Conservation (phyloP, 2,888 invertebrate species). For the Strigamia crassipes region DNA sequence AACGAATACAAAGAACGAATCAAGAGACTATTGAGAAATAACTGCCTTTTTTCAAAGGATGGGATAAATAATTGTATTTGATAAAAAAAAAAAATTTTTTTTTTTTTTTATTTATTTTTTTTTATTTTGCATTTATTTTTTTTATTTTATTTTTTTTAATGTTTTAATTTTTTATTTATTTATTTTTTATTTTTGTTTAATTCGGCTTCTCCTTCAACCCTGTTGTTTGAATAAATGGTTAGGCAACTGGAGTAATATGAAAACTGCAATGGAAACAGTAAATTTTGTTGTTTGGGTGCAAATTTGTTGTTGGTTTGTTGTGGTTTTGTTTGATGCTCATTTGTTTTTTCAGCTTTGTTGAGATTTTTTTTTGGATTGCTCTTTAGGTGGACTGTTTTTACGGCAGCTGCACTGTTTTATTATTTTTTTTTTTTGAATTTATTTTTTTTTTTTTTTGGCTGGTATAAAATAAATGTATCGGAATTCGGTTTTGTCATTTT, state of each 20-base stretch:
- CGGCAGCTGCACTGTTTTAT: too few relatives aligned
- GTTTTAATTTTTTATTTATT: neutral
- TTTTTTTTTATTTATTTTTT: neutral
- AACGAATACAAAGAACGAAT: neutral
- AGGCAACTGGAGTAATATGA: slow-evolving; percentile 31
- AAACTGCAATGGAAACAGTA: slow-evolving; percentile 37
- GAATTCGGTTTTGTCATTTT: neutral
- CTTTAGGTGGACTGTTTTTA: too few relatives aligned
- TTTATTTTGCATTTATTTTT: neutral
- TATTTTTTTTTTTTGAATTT: too few relatives aligned
- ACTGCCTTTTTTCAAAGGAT: slow-evolving; percentile 5
- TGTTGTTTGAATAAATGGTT: neutral
- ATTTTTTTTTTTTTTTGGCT: too few relatives aligned
- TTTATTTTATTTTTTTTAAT: neutral
- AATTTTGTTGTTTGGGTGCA: slow-evolving; percentile 20
- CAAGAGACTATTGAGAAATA: neutral
- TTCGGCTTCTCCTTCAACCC: slow-evolving; percentile 19
- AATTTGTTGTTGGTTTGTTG: slow-evolving; percentile 10
- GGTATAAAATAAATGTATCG: neutral
- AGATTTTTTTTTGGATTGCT: neutral
- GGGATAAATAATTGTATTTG: neutral
- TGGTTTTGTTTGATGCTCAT: neutral
- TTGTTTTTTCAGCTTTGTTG: neutral
- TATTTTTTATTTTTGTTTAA: neutral
- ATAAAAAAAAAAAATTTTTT: neutral